A percentile compares a stretch with the other conserved stretches of the same genome.
Evolutionary conservation across 2,797 vertebrate species (phyloP).

Genomic region (Rhinophrynus dorsalis): DNA sequence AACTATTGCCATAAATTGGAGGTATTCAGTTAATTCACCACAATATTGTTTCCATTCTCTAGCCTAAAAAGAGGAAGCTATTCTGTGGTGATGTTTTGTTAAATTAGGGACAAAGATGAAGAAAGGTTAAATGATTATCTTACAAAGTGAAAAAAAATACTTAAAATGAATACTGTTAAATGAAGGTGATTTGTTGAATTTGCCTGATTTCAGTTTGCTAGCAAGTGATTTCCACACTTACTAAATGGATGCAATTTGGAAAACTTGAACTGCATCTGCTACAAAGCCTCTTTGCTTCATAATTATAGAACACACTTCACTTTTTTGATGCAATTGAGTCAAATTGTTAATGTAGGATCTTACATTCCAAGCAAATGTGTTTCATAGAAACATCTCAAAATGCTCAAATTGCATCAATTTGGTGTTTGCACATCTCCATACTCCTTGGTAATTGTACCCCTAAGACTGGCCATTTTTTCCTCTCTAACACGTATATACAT

Average conservation of each 20-base stretch:
- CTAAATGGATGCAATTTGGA: constrained; percentile 43
- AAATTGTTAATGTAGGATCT: constrained; percentile 43
- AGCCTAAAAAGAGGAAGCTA: too few relatives aligned
- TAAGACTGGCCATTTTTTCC: constrained; percentile 8
- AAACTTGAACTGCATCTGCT: constrained; percentile 33
- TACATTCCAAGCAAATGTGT: constrained; percentile 35
- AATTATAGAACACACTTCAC: constrained; percentile 40
- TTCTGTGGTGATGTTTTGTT: background rate
- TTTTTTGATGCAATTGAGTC: constrained; percentile 46
- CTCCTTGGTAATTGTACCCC: constrained; percentile 2
- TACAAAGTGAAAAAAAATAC: constrained; percentile 18
- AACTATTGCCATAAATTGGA: too few relatives aligned
- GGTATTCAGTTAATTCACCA: too few relatives aligned
- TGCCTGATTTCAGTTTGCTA: constrained; percentile 38
- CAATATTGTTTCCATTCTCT: too few relatives aligned
- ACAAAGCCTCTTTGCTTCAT: constrained; percentile 31
- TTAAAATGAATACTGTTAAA: constrained; percentile 16
- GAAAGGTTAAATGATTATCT: constrained; percentile 27
- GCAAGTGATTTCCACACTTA: constrained; percentile 33
- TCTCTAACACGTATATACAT: too few relatives aligned
- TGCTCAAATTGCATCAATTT: constrained; percentile 45
- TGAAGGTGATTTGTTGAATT: constrained; percentile 37
- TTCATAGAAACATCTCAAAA: constrained; percentile 43
- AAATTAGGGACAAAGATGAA: background rate
- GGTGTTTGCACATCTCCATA: constrained; percentile 11